Conservation (phyloP, 2,113 vertebrate species). For the Vidua macroura region DNA sequence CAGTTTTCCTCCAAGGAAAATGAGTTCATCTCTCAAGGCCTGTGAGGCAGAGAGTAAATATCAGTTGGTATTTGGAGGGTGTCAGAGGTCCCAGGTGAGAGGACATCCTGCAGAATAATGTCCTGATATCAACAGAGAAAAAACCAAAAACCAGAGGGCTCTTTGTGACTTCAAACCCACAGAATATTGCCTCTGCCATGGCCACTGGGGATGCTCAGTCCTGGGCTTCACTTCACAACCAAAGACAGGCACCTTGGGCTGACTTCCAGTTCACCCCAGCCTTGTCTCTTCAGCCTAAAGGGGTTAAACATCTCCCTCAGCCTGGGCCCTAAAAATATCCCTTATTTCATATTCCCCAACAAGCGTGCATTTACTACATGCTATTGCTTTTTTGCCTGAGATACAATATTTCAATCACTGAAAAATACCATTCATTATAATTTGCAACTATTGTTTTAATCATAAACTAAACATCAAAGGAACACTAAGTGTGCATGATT, state of each 20-base stretch:
- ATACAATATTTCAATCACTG: slow-evolving; percentile 55
- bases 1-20: background rate
- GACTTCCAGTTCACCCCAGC: background rate
- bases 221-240: background rate
- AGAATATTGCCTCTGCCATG: background rate
- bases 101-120: background rate
- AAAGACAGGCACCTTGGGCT: background rate
- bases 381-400: slow-evolving; percentile 40
- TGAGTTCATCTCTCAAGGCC: background rate
- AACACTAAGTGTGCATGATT: background rate
- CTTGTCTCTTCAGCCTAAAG: background rate
- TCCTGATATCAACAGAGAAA: background rate
- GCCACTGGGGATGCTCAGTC: fast-evolving
- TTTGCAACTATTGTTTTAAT: slow-evolving; percentile 13
- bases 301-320: background rate
- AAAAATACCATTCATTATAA: slow-evolving; percentile 1
- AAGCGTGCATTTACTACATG: background rate
- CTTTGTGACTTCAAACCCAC: background rate
- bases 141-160: background rate
- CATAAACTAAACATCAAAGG: slow-evolving; percentile 41
- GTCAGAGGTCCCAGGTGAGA: background rate
- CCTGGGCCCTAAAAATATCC: background rate
- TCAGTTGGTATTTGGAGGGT: background rate
- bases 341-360: slow-evolving; percentile 20
- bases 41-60: background rate